phyloP scores from a whole-genome alignment of 2,888 invertebrate species.

The Leptopilina drosophilae region DNA sequence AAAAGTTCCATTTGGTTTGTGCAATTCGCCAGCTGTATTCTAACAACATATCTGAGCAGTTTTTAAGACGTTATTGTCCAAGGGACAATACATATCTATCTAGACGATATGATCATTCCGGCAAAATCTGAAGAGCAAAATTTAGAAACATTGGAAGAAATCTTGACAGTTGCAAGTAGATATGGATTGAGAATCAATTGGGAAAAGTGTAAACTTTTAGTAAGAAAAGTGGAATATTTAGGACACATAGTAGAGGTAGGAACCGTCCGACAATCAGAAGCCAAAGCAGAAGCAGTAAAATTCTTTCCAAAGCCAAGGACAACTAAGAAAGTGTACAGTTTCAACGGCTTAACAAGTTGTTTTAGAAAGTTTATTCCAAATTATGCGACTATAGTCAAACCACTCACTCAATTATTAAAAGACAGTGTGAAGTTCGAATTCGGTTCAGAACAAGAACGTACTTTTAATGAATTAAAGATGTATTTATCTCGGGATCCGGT shows the following conservation, averaged over 20 bases:
- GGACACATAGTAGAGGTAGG: constrained; percentile 16
- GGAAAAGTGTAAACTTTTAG: background rate
- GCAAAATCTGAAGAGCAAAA: constrained; percentile 43
- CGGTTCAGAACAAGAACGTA: too few species aligned
- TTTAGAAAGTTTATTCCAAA: too few species aligned
- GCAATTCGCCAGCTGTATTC: constrained; percentile 14
- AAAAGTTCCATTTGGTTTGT: constrained; percentile 6
- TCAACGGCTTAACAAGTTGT: too few species aligned
- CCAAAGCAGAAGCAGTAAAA: constrained; percentile 51
- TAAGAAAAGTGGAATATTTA: too few species aligned
- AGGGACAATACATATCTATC: constrained; percentile 48
- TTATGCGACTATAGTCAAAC: too few species aligned
- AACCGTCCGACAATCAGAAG: constrained; percentile 50
- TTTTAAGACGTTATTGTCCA: constrained; percentile 45
- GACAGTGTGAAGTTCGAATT: too few species aligned
- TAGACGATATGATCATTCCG: constrained; percentile 57
- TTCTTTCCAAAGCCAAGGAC: constrained; percentile 39
- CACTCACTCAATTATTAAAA: too few species aligned
- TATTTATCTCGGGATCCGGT: too few species aligned
- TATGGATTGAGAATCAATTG: constrained; percentile 56
- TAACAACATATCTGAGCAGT: constrained; percentile 4
- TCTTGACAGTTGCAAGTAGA: constrained; percentile 51
- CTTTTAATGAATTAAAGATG: too few species aligned
- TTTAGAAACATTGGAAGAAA: constrained; percentile 42
- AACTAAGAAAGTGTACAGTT: too few species aligned